Base-by-base conservation (phyloP, 2,888 invertebrate species). In the Pilophorus perplexus region DNA sequence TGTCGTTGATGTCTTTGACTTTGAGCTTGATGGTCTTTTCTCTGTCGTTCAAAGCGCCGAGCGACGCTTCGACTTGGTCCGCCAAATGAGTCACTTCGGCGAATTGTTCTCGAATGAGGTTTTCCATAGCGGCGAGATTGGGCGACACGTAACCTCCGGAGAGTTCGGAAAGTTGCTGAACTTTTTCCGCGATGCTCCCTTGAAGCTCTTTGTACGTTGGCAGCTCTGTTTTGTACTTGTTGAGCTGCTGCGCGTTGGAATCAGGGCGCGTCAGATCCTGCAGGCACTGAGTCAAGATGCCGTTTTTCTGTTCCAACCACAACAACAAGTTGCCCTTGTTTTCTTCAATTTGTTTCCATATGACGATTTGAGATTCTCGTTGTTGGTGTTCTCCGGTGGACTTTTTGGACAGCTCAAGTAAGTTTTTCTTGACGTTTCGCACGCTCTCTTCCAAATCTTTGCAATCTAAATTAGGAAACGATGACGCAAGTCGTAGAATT, bases 271-370 rank as follows among this genome's bases (percentile, higher is more conserved):
- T 64, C 20, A 73, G 84, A 75, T 88, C 87, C 69, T 88, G 86
- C 59, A 86, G 83, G 23, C 90, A 68, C 18, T 46, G 28, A 37
- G 27, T 84, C 3, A 96, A 79, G 33, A 85, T 85, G 72, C 87
- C 85, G 66, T 89, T 89, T 20, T 90, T 93, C 75, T 90, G 88
- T 67, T 85, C 84, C 4, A 94, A 75, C 96, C 96, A 96, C 20
- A 85, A 83, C 0, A 88, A 78, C 2, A 95, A 80, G 75, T 91
- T 91, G 70, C 88, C 87, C 75, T 90, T 91, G 0, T 87, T 85
- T 67, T 90, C 90, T 72, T 92, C 89, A 33, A 96, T 88, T 76
- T 94, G 93, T 73, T 91, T 88, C 93, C 94, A 95, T 60, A 94
- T 88, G n/a, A 90, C 87, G 0, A 88, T 82, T 77, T 95, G 93